Evolutionary conservation across 2,113 vertebrate genomes (phyloP), one percentile per base, ranked within the genome.

Genomic region (Eurypyga helias): DNA sequence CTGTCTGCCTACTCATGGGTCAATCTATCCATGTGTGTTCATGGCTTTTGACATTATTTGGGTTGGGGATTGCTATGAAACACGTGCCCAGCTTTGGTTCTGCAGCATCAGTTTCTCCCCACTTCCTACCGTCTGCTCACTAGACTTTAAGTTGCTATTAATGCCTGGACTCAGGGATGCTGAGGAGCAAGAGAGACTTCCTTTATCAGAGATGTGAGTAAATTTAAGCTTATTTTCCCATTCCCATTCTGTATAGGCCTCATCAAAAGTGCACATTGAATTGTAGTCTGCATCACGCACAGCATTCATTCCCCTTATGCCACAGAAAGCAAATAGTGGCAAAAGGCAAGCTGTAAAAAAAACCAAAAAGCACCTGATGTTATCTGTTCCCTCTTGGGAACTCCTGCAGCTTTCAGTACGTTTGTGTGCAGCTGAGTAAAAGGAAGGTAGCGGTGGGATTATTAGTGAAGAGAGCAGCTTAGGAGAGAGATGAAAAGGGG

Each of bases 381-480:
- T 97, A 97, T 95, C 96, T 97, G 65, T 92, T 97, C 80, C 89
- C 87, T 93, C 90, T 90, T 64, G 62, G 87, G 95, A 95, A 82
- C 85, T 97, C 96, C 95, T 96, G 95, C 93, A 76, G 95, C 84
- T 97, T 89, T 92, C 86, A 84, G 88, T 94, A 87, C 38, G 26
- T 97, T 96, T 97, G 76, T 97, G 97, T 96, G 96, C 97, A 92
- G 89, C 97, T 96, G 96, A 97, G 95, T 91, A 90, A 85, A 96
- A 97, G 94, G 90, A 96, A 96, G 90, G 96, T 73, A 97, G 91
- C 36, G 7, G 80, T 96, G 86, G 92, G 97, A 88, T 97, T 97
- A 96, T 98, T 97, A 98, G 94, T 78, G 92, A 93, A 95, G 90
- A 96, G 94, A 92, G 93, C 92, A 83, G 62, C 46, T 96, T 90